A percentile compares a stretch with the other conserved stretches of the same genome.
Evolutionary conservation across 1,140 invertebrate genomes (phyloP).

Genomic region (Odontomachus brunneus): DNA sequence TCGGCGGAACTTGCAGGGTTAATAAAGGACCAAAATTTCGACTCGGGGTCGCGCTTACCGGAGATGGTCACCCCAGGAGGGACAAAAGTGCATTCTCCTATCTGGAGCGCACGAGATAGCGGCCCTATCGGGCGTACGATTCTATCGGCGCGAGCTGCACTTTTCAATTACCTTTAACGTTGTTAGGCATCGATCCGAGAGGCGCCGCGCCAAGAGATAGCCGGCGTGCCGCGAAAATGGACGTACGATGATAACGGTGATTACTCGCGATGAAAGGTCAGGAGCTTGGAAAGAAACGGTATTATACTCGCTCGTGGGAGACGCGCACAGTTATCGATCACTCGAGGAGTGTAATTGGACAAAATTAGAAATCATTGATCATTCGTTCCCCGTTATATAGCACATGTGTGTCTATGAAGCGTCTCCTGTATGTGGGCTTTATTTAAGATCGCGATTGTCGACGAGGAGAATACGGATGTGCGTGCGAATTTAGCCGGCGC

Average conservation of each 20-base stretch:
- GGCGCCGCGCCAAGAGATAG: neutral
- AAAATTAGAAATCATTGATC: too few relatives aligned
- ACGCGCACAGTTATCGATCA: neutral
- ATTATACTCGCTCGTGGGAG: neutral
- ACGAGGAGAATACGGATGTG: too few relatives aligned
- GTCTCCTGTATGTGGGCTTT: too few relatives aligned
- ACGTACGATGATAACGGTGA: neutral
- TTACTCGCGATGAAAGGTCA: neutral
- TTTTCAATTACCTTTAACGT: conserved; percentile 41
- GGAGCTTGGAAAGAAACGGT: neutral
- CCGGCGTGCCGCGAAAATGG: neutral
- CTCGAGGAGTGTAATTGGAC: neutral
- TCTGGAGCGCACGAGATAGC: neutral
- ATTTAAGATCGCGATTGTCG: too few relatives aligned
- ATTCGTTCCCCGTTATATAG: too few relatives aligned
- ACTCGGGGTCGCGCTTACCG: too few relatives aligned
- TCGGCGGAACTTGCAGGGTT: too few relatives aligned
- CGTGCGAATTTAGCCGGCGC: too few relatives aligned
- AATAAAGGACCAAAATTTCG: too few relatives aligned
- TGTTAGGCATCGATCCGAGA: conserved; percentile 7
- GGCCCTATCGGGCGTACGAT: conserved; percentile 12
- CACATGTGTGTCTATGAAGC: too few relatives aligned
- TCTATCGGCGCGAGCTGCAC: conserved; percentile 15
- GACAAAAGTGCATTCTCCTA: conserved; percentile 13
- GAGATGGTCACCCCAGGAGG: neutral